phyloP scores from a whole-genome alignment of 2,113 vertebrate species.

The Panthera uncia region DNA sequence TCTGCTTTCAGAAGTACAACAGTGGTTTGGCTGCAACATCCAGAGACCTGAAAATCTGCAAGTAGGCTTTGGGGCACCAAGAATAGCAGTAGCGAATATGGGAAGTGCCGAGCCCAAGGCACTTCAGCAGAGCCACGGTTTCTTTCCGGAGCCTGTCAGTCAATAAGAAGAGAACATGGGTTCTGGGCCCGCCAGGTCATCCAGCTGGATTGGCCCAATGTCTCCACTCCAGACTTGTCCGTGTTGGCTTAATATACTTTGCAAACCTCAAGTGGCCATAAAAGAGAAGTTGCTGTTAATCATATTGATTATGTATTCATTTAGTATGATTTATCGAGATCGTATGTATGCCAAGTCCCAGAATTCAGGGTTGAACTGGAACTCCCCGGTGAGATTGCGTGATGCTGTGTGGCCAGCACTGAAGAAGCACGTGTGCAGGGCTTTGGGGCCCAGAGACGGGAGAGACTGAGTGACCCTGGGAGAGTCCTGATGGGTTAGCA shows the following conservation, averaged over 20 bases:
- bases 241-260: background rate
- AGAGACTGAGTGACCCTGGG: background rate
- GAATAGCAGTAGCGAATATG: constrained; percentile 61
- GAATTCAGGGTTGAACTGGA: background rate
- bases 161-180: constrained; percentile 17
- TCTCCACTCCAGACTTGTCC: background rate
- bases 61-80: constrained; percentile 68
- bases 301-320: background rate
- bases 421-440: background rate
- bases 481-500: background rate
- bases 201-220: background rate
- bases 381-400: background rate
- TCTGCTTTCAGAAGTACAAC: constrained; percentile 78
- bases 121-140: background rate
- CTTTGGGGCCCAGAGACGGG: background rate
- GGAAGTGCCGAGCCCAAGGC: constrained; percentile 66
- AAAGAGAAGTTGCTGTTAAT: background rate
- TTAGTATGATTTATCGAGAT: background rate
- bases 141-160: constrained; percentile 36
- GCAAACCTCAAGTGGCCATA: background rate
- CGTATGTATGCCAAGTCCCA: background rate
- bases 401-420: fast-evolving
- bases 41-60: constrained; percentile 77
- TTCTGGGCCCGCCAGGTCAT: background rate
- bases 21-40: constrained; percentile 74